Conservation (phyloP, 2,113 vertebrate genomes). For the Nothoprocta pentlandii region DNA sequence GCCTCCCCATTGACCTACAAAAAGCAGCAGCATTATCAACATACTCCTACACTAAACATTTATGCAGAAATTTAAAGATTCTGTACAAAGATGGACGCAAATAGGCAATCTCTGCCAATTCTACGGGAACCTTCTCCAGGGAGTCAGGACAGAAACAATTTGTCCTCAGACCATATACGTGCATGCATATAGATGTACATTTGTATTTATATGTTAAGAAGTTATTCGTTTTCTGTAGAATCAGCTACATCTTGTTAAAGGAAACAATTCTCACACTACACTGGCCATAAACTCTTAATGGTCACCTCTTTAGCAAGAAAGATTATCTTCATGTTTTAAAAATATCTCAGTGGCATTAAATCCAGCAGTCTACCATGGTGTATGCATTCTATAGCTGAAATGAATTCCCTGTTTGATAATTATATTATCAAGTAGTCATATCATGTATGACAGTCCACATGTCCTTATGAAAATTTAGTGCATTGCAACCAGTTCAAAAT, state of each 20-base stretch:
- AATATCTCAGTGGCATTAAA: background rate
- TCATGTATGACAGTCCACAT: background rate
- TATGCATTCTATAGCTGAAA: conserved; percentile 18
- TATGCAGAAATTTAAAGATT: background rate
- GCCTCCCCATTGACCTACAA: background rate
- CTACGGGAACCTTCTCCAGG: background rate
- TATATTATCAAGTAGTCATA: conserved; percentile 33
- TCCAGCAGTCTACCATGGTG: background rate
- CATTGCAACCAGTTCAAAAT: conserved; percentile 14
- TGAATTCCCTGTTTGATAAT: conserved; percentile 27
- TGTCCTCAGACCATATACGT: background rate
- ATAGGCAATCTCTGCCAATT: background rate
- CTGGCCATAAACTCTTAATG: background rate
- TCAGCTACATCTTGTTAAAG: background rate
- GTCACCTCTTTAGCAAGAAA: conserved; percentile 8
- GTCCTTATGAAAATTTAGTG: conserved; percentile 27
- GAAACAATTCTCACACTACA: background rate
- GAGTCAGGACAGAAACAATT: background rate
- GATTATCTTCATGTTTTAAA: background rate
- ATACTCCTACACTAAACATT: background rate
- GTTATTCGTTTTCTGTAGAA: background rate
- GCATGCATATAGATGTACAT: background rate
- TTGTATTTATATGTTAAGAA: background rate
- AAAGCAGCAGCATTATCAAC: background rate
- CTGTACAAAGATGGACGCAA: background rate